phyloP scores from a whole-genome alignment of 2,888 invertebrate species.

The Sarcophaga rosellei region DNA sequence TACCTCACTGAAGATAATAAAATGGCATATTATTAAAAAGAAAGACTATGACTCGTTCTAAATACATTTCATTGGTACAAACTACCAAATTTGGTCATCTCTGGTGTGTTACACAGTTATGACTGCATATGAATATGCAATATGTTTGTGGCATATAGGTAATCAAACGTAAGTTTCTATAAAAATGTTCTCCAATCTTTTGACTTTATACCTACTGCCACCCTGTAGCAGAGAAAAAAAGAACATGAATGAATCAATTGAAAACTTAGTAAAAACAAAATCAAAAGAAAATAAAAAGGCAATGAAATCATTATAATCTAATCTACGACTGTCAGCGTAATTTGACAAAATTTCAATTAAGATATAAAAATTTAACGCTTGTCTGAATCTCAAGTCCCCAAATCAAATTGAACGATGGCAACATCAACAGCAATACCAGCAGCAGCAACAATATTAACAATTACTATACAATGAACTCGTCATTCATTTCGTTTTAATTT shows the following conservation, averaged over 20 bases:
- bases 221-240: not conserved
- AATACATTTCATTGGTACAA: not conserved
- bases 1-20: too few species aligned
- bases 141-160: not conserved
- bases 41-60: too few species aligned
- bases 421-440: conserved; percentile 16
- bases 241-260: conserved; percentile 59
- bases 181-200: not conserved
- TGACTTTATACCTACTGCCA: too few species aligned
- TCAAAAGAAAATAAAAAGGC: conserved; percentile 11
- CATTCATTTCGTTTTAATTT: conserved; percentile 1
- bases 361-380: conserved; percentile 75
- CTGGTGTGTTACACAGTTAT: too few species aligned
- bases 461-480: conserved; percentile 47
- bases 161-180: conserved; percentile 12
- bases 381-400: conserved; percentile 73
- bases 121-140: not conserved
- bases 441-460: conserved; percentile 31
- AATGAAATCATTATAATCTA: conserved; percentile 71
- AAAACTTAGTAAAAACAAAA: conserved; percentile 38
- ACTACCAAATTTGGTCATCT: too few species aligned
- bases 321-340: conserved; percentile 76
- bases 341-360: conserved; percentile 78
- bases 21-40: too few species aligned
- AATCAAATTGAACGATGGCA: conserved; percentile 40